Percentiles rank a stretch among this genome's conserved stretches.
These are phyloP conservation scores for Tetanocera ferruginea DNA, from an alignment of 2,888 invertebrate genomes.

Conservation along the genomic window DNA sequence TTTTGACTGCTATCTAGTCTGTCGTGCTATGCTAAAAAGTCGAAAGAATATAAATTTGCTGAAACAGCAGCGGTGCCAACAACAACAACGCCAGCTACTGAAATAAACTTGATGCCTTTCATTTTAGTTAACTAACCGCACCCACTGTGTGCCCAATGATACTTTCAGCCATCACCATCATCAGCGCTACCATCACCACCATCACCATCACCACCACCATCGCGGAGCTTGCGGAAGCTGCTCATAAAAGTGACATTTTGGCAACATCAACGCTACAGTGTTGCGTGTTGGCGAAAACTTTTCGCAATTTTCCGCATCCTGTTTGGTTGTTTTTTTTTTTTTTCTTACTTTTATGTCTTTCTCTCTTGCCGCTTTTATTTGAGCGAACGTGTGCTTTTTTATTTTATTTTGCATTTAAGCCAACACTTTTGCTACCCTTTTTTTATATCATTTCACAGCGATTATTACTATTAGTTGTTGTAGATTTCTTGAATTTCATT, in stretches of 20 bases:
- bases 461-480: conserved; percentile 19
- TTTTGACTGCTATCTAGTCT: background rate
- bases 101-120: conserved; percentile 30
- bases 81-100: background rate
- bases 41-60: conserved; percentile 31
- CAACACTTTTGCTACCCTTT: background rate
- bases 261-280: conserved; percentile 14
- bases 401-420: background rate
- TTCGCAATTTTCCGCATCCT: conserved; percentile 13
- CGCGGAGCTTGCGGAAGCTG: background rate
- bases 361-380: background rate
- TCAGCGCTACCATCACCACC: background rate
- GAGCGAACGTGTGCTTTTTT: background rate
- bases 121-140: conserved; percentile 26
- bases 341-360: background rate
- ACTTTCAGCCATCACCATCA: background rate
- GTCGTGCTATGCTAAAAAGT: conserved; percentile 23
- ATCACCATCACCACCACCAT: background rate
- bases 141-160: background rate
- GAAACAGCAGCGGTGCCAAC: conserved; percentile 22
- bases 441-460: background rate
- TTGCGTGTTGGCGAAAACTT: conserved; percentile 17
- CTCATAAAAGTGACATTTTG: conserved; percentile 33
- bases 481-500: background rate
- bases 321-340: background rate